phyloP scores from a whole-genome alignment of 2,797 vertebrate species.

The Natrix natrix region DNA sequence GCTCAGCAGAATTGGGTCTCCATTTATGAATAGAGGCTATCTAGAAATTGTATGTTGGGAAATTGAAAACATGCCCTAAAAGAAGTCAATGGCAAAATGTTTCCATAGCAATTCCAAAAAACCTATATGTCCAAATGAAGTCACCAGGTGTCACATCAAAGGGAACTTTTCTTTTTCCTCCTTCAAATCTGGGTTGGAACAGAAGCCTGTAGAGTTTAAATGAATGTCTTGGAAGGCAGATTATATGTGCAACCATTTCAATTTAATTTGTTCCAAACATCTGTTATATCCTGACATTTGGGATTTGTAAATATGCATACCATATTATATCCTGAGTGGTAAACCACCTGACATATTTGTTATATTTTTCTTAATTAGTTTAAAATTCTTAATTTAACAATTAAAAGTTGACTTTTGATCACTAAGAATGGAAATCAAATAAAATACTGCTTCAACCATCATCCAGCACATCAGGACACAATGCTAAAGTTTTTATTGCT shows the following conservation, averaged over 20 bases:
- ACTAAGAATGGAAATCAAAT: background rate
- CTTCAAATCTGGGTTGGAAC: background rate
- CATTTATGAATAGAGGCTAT: background rate
- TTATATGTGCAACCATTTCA: background rate
- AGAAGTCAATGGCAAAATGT: background rate
- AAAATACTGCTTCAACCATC: background rate
- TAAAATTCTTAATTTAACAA: background rate
- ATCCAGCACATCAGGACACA: background rate
- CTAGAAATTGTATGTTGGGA: background rate
- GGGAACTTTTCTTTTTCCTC: background rate
- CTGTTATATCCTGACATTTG: background rate
- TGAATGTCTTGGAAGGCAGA: background rate
- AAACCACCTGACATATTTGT: background rate
- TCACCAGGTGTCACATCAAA: background rate
- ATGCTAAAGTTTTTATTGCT: conserved; percentile 4
- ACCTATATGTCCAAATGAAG: background rate
- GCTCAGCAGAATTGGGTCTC: background rate
- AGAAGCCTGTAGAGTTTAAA: background rate
- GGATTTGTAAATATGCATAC: background rate
- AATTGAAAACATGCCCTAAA: background rate
- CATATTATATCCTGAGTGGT: conserved; percentile 24
- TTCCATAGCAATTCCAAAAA: background rate
- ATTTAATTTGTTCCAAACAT: conserved; percentile 13
- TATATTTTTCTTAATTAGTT: background rate
- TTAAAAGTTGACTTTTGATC: background rate